These are phyloP conservation scores for Hypotaenidia okinawae DNA, from an alignment of 2,797 vertebrate genomes.

Conservation along the genomic window DNA sequence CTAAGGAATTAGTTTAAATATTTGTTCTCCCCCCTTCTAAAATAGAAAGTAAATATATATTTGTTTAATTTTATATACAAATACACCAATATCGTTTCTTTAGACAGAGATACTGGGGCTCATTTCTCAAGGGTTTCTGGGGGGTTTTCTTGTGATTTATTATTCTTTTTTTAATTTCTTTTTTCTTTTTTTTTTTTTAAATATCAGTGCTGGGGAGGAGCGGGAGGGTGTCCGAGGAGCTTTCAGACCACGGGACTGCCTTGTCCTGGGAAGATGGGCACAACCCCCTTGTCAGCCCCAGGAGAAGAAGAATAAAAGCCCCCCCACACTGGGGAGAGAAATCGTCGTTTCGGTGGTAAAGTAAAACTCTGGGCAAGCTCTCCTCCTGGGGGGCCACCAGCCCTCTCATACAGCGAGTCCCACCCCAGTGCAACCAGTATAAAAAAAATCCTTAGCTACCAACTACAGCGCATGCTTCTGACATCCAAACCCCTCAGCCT, in stretches of 20 bases:
- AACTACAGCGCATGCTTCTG: conserved; percentile 48
- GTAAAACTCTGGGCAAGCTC: neutral
- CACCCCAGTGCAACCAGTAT: neutral
- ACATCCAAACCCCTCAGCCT: neutral
- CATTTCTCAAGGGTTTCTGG: neutral
- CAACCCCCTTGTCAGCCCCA: neutral
- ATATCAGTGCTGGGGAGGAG: neutral
- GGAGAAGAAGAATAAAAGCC: neutral
- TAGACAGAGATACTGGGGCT: conserved; percentile 55
- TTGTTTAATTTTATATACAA: conserved; percentile 80
- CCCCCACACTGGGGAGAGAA: neutral
- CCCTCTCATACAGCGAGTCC: neutral
- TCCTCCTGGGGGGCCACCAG: neutral
- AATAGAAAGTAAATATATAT: conserved; percentile 80
- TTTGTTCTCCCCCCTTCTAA: conserved; percentile 70
- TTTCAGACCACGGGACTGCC: neutral
- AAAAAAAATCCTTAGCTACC: conserved; percentile 43
- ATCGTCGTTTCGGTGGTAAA: neutral
- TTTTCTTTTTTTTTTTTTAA: neutral
- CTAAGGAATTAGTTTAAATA: conserved; percentile 71
- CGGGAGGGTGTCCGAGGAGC: neutral
- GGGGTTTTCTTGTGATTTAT: neutral
- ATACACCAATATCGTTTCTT: conserved; percentile 50
- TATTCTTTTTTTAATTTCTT: neutral
- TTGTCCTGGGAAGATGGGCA: neutral